Evolutionary conservation across 2,888 invertebrate species (phyloP).

Genomic region (Hirtodrosophila alboralis): DNA sequence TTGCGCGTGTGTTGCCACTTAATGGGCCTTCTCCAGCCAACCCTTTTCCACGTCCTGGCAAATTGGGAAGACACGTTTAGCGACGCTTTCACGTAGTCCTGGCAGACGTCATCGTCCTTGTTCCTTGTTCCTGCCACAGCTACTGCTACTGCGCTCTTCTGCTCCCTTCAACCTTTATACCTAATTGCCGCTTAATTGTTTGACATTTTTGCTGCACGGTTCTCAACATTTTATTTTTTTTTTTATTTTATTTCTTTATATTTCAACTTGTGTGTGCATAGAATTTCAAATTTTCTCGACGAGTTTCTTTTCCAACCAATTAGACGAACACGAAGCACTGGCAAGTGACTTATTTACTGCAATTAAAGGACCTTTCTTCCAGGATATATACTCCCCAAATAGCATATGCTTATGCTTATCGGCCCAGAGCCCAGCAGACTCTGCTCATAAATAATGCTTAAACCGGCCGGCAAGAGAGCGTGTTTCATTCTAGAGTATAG

Average conservation of each 20-base stretch:
- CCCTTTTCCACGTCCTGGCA: constrained; percentile 28
- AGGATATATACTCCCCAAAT: no score
- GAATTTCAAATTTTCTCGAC: constrained; percentile 49
- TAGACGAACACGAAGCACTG: constrained; percentile 25
- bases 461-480: constrained; percentile 64
- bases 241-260: constrained; percentile 15
- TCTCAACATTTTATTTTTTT: constrained; percentile 41
- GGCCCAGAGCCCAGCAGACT: constrained; percentile 9
- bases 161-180: constrained; percentile 50
- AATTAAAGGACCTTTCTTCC: constrained; percentile 28
- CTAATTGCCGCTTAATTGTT: constrained; percentile 80
- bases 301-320: constrained; percentile 39
- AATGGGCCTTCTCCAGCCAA: constrained; percentile 34
- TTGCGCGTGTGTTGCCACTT: constrained; percentile 48
- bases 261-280: constrained; percentile 22
- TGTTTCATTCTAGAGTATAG: no score
- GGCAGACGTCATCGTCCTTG: constrained; percentile 9
- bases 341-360: constrained; percentile 57
- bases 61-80: constrained; percentile 74
- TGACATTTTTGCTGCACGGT: constrained; percentile 55
- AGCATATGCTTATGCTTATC: constrained; percentile 23
- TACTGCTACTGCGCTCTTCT: constrained; percentile 10
- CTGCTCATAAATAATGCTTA: constrained; percentile 47
- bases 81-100: constrained; percentile 59
- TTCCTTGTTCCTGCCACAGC: constrained; percentile 7